These are phyloP conservation scores for Kryptopterus vitreolus DNA, from an alignment of 2,797 vertebrate species.

Conservation along the genomic window DNA sequence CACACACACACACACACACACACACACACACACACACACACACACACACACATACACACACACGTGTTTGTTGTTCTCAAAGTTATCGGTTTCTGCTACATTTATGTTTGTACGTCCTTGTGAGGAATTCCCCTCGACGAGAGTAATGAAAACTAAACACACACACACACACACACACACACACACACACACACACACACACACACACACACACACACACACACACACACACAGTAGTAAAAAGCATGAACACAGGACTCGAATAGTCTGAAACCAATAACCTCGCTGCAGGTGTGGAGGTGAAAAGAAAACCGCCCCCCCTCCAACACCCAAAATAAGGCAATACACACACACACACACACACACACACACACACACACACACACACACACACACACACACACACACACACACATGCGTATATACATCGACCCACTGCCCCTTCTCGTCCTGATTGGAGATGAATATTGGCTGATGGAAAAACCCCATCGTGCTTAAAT, in stretches of 20 bases:
- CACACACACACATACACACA: too few species aligned
- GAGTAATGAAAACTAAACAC: background rate
- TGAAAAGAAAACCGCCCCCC: too few species aligned
- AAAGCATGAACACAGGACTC: slow-evolving; percentile 63
- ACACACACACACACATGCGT: slow-evolving; percentile 58
- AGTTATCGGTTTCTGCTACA: background rate
- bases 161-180: slow-evolving; percentile 25
- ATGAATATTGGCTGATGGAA: slow-evolving; percentile 53
- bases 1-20: too few species aligned
- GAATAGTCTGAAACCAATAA: too few species aligned
- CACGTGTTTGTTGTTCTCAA: background rate
- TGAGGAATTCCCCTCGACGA: background rate
- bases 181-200: slow-evolving; percentile 29
- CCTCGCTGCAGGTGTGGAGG: too few species aligned
- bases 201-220: slow-evolving; percentile 22
- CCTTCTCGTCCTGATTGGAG: slow-evolving; percentile 40
- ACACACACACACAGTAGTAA: slow-evolving; percentile 16
- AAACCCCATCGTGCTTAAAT: background rate
- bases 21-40: background rate
- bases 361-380: slow-evolving; percentile 28
- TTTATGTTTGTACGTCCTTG: background rate
- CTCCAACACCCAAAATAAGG: too few species aligned
- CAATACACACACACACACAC: slow-evolving; percentile 29
- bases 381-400: slow-evolving; percentile 17
- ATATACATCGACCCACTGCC: too few species aligned